These are phyloP conservation scores for Cyaniris semiargus DNA, from an alignment of 2,888 invertebrate species.

Conservation along the genomic window DNA sequence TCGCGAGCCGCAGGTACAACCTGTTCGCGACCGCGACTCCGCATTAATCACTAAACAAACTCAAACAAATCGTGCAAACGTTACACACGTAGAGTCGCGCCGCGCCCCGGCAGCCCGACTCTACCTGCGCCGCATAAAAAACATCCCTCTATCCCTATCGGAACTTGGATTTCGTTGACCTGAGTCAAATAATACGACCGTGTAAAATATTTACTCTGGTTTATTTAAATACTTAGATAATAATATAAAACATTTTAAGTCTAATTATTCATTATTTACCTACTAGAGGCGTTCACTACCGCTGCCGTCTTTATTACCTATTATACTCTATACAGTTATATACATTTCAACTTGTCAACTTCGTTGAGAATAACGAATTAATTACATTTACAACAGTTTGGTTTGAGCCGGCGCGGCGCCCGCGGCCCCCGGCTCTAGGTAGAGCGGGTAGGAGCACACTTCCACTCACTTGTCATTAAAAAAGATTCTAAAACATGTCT, in stretches of 20 bases:
- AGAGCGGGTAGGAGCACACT: background rate
- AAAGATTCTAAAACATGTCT: conserved; percentile 14
- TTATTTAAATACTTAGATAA: conserved; percentile 74
- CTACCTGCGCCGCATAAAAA: conserved; percentile 51
- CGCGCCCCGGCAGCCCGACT: conserved; percentile 31
- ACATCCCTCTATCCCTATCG: conserved; percentile 45
- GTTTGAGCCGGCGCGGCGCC: conserved; percentile 46
- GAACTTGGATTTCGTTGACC: conserved; percentile 48
- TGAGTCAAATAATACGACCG: conserved; percentile 67
- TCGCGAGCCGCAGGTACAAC: conserved; percentile 12
- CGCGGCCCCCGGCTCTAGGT: conserved; percentile 23
- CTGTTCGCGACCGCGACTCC: background rate
- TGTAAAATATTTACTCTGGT: conserved; percentile 75
- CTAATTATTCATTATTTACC: conserved; percentile 66
- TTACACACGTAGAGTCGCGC: conserved; percentile 9
- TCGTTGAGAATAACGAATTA: conserved; percentile 52
- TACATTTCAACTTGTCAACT: conserved; percentile 52
- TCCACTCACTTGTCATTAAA: conserved; percentile 1
- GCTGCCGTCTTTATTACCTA: conserved; percentile 49
- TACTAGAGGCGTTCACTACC: conserved; percentile 56
- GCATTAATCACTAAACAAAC: conserved; percentile 13
- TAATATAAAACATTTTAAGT: conserved; percentile 74
- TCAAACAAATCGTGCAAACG: conserved; percentile 27
- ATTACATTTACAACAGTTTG: conserved; percentile 51
- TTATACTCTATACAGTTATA: conserved; percentile 51